Evolutionary conservation across 2,797 vertebrate genomes (phyloP), one percentile per base, ranked within the genome.

Genomic region (Channallabes apus): DNA sequence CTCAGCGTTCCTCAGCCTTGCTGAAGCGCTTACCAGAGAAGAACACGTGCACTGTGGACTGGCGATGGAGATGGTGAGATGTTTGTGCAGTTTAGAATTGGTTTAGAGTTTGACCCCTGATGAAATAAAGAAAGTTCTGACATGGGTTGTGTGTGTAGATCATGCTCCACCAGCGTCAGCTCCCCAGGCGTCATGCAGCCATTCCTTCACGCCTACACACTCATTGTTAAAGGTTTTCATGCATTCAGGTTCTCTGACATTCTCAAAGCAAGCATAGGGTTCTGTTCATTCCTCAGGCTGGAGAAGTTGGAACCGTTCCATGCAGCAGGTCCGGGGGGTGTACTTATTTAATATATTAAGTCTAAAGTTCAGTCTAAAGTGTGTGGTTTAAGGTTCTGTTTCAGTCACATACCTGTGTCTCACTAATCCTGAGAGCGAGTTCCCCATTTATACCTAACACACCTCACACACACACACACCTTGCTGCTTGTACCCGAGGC

Each of bases 231-330:
- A 35, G 65, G 46, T 24, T 68, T 58, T 35, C 80, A 68, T 82
- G 65, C 80, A 54, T 14, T 56, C 77, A 41, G 9, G 35, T 79
- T 41, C 59, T 71, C 51, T 9, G 51, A 35, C 64, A 8, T 82
- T 69, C 65, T 82, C 20, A 58, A 32, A 65, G 82, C 69, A 86
- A 38, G 90, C 92, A 91, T 58, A 84, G 90, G 32, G 87, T 86
- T 86, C 84, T 62, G 89, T 91, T 87, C 83, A 59, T 35, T 82
- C 81, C 27, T 90, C 86, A 87, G 88, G 87, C 73, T 88, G 90
- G 88, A 73, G 86, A 88, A 88, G 87, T 88, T 88, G 88, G 89
- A 81, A 90, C 85, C 88, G 85, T 88, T 91, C 89, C 94, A 94
- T 94, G 93, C 94, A 51, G 90, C 68, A 85, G 82, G 87, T 61